Percentiles rank a stretch among this genome's conserved stretches.
Evolutionary conservation across 1,140 invertebrate genomes (phyloP).

Genomic region (Drosophila sulfurigaster): DNA sequence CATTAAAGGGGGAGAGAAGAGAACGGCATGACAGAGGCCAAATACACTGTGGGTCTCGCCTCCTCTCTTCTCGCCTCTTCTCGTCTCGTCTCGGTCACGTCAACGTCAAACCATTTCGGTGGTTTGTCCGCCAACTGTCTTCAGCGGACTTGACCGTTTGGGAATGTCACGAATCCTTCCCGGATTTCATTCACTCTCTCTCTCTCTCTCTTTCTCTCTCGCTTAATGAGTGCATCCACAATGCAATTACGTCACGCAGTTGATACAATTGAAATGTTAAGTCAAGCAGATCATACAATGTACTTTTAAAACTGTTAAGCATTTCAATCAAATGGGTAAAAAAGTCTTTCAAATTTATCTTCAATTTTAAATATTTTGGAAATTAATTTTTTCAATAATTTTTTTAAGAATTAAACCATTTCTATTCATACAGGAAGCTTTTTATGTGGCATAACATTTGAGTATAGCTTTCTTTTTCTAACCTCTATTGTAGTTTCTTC

Average conservation of each 20-base stretch:
- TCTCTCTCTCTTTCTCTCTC: background rate
- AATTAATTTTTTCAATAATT: no score
- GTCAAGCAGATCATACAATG: background rate
- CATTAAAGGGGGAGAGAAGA: background rate
- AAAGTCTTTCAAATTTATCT: no score
- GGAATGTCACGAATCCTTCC: slow-evolving; percentile 18
- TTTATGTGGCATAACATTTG: no score
- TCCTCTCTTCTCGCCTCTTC: no score
- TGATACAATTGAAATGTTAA: background rate
- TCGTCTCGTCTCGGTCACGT: background rate
- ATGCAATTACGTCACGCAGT: slow-evolving; percentile 20
- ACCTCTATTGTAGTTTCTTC: no score
- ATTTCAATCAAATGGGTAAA: no score
- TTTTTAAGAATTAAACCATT: no score
- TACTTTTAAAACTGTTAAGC: no score
- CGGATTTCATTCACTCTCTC: slow-evolving; percentile 1
- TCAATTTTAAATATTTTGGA: no score
- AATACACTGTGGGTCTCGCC: background rate
- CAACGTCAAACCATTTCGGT: slow-evolving; percentile 12
- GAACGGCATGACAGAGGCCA: background rate
- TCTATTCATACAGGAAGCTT: no score
- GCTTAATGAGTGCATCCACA: slow-evolving; percentile 24
- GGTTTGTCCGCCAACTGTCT: slow-evolving; percentile 17
- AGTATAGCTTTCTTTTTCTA: no score
- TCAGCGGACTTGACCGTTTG: background rate